Evolutionary conservation across 2,888 invertebrate genomes (phyloP), one percentile per base, ranked within the genome.

Genomic region (Tinea trinotella): DNA sequence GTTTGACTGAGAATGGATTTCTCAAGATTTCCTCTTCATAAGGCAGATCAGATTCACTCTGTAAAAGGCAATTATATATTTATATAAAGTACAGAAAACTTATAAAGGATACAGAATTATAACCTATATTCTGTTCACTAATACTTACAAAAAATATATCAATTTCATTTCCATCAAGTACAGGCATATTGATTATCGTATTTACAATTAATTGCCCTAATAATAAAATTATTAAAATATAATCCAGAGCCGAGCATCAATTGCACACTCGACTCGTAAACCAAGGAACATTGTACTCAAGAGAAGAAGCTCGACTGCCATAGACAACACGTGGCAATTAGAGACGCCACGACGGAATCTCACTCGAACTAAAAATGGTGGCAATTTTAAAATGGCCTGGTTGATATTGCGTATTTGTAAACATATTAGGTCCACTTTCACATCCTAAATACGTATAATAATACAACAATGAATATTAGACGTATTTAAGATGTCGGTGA

Each of bases 21-120:
- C 99, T 88, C 35, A 99, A 87, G 64, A 99, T 98, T 82, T 99
- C 99, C 77, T 99, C 99, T 78, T 99, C 99, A 73, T 97, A 99
- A 0, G 98, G 96, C 36, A 99, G 86, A 81, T 99, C 99, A 69
- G 98, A 97, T 74, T 98, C 97, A 59, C 90, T 92, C 93, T 95
- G 71, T 53, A 88, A 80, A 7, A 24, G 9, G 9, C 6, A 7
- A 24, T 7, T 24, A 24, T 7, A 24, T 24, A 9, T 24, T 24
- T 7, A 24, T 24, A 24, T 9, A 24, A 24, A 7, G 24, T 24
- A 24, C 5, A 24, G 24, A 24, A 24, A 40, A 7, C n/a, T 40
- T n/a, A 13, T 7, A n/a, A 50, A 17, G 46, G 22, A 48, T 18
- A 20, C 12, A 54, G 17, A 18, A 17, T 40, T 15, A 22, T 40